Percentiles rank a stretch among this genome's conserved stretches.
These are phyloP conservation scores for Colletes latitarsis DNA, from an alignment of 1,140 invertebrate genomes.

Conservation along the genomic window DNA sequence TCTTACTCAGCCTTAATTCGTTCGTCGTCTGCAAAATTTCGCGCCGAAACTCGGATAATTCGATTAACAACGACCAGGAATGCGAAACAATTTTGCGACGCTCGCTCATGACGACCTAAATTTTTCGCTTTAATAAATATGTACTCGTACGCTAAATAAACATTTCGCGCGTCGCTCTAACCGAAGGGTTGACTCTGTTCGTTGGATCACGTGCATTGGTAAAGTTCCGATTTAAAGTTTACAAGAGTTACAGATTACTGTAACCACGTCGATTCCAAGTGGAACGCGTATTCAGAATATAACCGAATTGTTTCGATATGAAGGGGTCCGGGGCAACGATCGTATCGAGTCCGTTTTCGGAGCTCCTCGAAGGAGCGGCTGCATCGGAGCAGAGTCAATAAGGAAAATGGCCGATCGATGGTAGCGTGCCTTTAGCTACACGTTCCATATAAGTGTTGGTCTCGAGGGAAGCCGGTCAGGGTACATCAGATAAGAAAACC, in stretches of 20 bases:
- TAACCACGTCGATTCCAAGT: not conserved
- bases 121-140: too few species aligned
- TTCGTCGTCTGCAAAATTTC: conserved; percentile 38
- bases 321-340: conserved; percentile 23
- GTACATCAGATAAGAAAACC: conserved; percentile 61
- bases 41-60: too few species aligned
- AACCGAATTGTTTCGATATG: conserved; percentile 54
- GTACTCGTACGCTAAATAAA: too few species aligned
- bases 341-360: conserved; percentile 44
- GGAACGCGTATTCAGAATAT: conserved; percentile 23
- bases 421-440: conserved; percentile 28
- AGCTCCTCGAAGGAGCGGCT: conserved; percentile 5
- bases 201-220: not conserved
- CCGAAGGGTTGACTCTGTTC: too few species aligned
- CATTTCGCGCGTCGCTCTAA: too few species aligned
- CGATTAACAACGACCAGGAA: too few species aligned
- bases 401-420: conserved; percentile 54
- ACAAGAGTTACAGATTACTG: not conserved
- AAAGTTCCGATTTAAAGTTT: conserved; percentile 3
- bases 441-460: conserved; percentile 54
- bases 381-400: conserved; percentile 43
- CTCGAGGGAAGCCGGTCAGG: conserved; percentile 50
- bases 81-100: too few species aligned
- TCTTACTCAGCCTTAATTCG: conserved; percentile 39
- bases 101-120: too few species aligned